Evolutionary conservation across 2,888 invertebrate species (phyloP), one percentile per base, ranked within the genome.

Genomic region (Phlogophora meticulosa): DNA sequence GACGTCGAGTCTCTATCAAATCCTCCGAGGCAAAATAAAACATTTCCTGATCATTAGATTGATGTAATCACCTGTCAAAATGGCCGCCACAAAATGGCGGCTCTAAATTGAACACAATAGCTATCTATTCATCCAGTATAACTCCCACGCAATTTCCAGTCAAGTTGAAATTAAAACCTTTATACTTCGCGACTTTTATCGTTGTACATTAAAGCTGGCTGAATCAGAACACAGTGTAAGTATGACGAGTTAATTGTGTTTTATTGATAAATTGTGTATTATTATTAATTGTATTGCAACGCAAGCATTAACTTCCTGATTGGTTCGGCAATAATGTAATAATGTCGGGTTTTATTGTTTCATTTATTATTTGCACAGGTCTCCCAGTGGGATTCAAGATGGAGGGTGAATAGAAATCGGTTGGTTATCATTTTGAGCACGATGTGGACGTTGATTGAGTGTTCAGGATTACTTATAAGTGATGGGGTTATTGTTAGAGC

Each of bases 51-150:
- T 20, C 0, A 22, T 49, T 10, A 40, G 40, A 58, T 60, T 46
- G 46, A 60, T 58, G 32, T 49, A 15, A 78, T 75, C 36, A 58
- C n/a, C 40, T 71, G 72, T 60, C 61, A 76, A 67, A 45, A 61
- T n/a, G 32, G 42, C 60, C 34, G 32, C 58, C 56, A 49, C 34
- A 64, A 71, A 77, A 64, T 64, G 46, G 60, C 73, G n/a, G 17
- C 24, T 20, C 52, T 62, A 58, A 46, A 75, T 78, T 67, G 28
- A 61, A 56, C 59, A 78, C 74, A 78, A 76, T 61, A 56, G 55
- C n/a, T 43, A 66, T 46, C 51, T 38, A 55, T 78, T 78, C 68
- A 73, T 7, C 45, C 45, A 43, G 38, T 10, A 20, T 24, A 45
- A 78, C 53, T 78, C 58, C 74, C 49, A 55, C 53, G 46, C 74